Base-by-base conservation (phyloP, 1,140 invertebrate genomes). In the Sipha flava region DNA sequence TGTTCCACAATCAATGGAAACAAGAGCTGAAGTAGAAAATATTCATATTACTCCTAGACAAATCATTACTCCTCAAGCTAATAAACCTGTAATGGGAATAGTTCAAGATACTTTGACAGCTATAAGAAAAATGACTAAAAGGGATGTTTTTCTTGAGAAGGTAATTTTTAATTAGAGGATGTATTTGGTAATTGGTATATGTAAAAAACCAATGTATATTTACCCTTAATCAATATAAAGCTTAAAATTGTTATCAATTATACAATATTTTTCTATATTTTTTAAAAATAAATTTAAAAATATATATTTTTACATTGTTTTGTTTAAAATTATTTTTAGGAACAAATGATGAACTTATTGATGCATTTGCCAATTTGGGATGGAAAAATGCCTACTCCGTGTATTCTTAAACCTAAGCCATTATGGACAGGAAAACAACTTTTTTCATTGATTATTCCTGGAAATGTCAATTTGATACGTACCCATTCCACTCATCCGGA, bases 71-170 rank as follows among this genome's bases (percentile, higher is more conserved):
- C 96, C 95, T 6, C 96, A 98, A 86, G 93, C 95, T 1, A 98
- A 98, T 85, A 95, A 97, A 87, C 96, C 96, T 49, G 98, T 99
- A 81, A 99, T 99, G 98, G 98, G 98, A 90, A 99, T 99, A 89
- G 98, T 99, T 84, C 98, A 94, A 87, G 98, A 99, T 84, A 99
- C 98, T 0, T 86, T 99, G 10, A 98, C 96, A 40, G 98, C 98
- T 82, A 97, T 99, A 2, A 89, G 98, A 68, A 99, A 99, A 88
- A 99, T 99, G 98, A 99, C 98, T 3, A 99, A 99, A 85, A 87
- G 98, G 81, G 98, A 99, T 87, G 96, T 99, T 0, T 99, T 99
- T 84, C 90, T 99, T 2, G 96, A 97, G 54, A 96, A 97, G 85
- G 89, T 89, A 83, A 79, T 82, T 82, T n/a, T n/a, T n/a, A n/a